Base-by-base conservation (phyloP, 2,888 invertebrate genomes). In the Hedychridium roseum region DNA sequence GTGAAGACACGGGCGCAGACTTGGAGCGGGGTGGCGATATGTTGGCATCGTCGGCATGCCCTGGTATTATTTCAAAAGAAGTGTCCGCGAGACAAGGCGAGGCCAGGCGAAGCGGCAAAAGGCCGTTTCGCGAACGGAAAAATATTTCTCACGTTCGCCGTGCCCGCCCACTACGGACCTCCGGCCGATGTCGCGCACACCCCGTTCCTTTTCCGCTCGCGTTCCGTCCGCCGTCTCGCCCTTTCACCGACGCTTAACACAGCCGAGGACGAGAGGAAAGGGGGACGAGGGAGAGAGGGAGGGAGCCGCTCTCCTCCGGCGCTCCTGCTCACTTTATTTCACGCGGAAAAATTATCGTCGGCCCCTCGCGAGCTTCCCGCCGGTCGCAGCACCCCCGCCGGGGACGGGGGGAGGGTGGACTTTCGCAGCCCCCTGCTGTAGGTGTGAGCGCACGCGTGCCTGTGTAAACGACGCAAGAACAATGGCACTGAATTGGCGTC, bases 391-490 rank as follows among this genome's bases (percentile, higher is more conserved):
- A 37, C 52, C 57, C 51, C 7, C 11, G 34, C 28, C 15, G 17
- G 23, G 3, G 12, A n/a, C 11, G 41, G 7, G 28, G 14, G n/a
- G n/a, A n/a, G n/a, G n/a, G n/a, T n/a, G n/a, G n/a, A n/a, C n/a
- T n/a, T n/a, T n/a, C n/a, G n/a, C n/a, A n/a, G n/a, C n/a, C n/a
- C n/a, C n/a, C n/a, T n/a, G n/a, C n/a, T n/a, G 4, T 9, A 15
- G 16, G 17, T 40, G 18, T 12, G 40, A 35, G 37, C 31, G 38
- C 27, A 7, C 18, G 23, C n/a, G 15, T 1, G 7, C 9, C 32
- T 9, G 73, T 78, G 78, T 68, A 74, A 76, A 76, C 78, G 78
- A 78, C 78, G 78, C 73, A 73, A 74, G 76, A 78, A 78, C 78
- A 78, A 78, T 78, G 74, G 68, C 59, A 70, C 71, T 65, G 71